Base-by-base conservation (phyloP, 2,888 invertebrate species). In the Capitulum mitella region DNA sequence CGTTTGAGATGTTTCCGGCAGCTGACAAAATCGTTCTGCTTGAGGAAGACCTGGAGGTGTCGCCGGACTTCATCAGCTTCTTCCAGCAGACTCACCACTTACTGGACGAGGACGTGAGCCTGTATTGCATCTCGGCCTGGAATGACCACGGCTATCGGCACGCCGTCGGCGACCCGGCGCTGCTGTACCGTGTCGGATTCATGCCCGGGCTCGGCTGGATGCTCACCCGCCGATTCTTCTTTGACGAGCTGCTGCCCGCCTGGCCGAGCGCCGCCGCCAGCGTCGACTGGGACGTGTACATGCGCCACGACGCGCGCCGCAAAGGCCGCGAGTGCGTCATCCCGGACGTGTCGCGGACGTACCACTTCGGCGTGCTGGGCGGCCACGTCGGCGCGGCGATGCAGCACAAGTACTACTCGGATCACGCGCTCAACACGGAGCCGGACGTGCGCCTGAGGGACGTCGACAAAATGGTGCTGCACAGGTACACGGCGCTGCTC, bases 231-330 rank as follows among this genome's bases (percentile, higher is more conserved):
- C 85, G 86, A 40, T 85, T 89, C 29, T 89, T 88, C 83, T 88
- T 88, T 83, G 86, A 88, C 79, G 89, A 89, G 82, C 84, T 89
- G 61, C 89, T 89, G 83, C 86, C 87, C 8, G 86, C 87, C 81
- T 89, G 89, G 89, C 89, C 89, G 0, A 87, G 88, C 22, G 88
- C 89, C 84, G 89, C 89, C 89, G 10, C 5, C n/a, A 43, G 10
- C 29, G 26, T n/a, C 75, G 89, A 89, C 84, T 89, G 89, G 89
- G 89, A 89, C 83, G 89, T 89, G 89, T 89, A 89, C 89, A 88
- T 89, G 88, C 84, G 89, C 77, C 84, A 87, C 77, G 86, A 87
- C 29, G 86, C 86, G 81, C 85, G 89, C n/a, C 86, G 89, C 16
- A 88, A 88, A 82, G 87, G 87, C 46, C 84, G 89, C 78, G 89